Percentiles rank a stretch among this genome's conserved stretches.
phyloP scores from a whole-genome alignment of 2,888 invertebrate genomes.

The Watsonalla cultraria region DNA sequence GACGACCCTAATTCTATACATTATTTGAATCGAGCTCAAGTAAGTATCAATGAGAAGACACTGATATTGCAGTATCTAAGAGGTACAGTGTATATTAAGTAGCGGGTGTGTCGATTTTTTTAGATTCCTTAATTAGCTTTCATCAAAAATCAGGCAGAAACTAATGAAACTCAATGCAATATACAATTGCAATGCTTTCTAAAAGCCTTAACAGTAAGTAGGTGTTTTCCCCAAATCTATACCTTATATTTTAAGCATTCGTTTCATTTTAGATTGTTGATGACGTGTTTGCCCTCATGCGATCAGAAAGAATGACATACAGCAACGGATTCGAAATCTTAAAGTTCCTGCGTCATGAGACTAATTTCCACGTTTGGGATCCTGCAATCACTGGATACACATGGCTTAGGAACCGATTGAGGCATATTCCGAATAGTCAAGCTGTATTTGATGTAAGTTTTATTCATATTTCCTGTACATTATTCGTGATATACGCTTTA shows the following conservation, averaged over 20 bases:
- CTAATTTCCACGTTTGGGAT: slow-evolving; percentile 65
- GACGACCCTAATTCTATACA: slow-evolving; percentile 72
- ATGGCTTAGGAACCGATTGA: slow-evolving; percentile 59
- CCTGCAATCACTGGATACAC: slow-evolving; percentile 58
- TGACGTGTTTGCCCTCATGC: slow-evolving; percentile 64
- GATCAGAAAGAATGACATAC: slow-evolving; percentile 49
- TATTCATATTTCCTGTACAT: background rate
- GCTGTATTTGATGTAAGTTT: slow-evolving; percentile 57
- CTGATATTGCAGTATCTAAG: too few species aligned
- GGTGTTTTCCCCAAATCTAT: background rate
- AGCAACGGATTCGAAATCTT: slow-evolving; percentile 56
- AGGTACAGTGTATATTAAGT: too few species aligned
- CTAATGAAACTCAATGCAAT: background rate
- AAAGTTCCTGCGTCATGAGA: slow-evolving; percentile 52
- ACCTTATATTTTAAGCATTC: background rate
- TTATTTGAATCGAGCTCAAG: slow-evolving; percentile 85
- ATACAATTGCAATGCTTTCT: background rate
- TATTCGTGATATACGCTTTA: too few species aligned
- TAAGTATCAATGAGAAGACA: slow-evolving; percentile 32
- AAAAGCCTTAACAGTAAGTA: background rate
- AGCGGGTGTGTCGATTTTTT: too few species aligned
- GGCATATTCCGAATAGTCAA: slow-evolving; percentile 50
- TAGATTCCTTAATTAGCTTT: too few species aligned
- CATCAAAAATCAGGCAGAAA: too few species aligned
- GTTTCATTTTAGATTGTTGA: slow-evolving; percentile 51